Evolutionary conservation across 2,888 invertebrate species (phyloP).

Genomic region (Brachyptera risi): DNA sequence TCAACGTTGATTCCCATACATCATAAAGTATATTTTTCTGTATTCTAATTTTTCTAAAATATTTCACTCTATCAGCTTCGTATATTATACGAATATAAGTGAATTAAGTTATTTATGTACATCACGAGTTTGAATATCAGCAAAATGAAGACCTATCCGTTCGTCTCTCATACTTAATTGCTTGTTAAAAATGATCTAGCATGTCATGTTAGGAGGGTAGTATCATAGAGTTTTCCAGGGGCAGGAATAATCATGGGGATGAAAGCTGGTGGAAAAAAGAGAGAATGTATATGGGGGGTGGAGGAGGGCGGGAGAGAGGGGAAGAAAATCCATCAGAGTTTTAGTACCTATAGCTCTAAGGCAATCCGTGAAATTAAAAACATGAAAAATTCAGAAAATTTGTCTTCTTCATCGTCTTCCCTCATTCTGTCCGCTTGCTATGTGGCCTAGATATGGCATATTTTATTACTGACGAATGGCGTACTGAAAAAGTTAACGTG

Average conservation of each 20-base stretch:
- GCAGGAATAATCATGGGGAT: slow-evolving; percentile 1
- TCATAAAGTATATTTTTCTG: no score
- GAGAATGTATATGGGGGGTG: background rate
- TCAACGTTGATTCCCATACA: no score
- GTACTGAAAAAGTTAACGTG: no score
- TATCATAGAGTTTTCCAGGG: background rate
- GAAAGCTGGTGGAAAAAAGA: background rate
- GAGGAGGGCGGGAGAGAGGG: background rate
- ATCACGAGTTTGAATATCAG: background rate
- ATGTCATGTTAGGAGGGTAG: slow-evolving; percentile 6
- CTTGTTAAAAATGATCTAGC: slow-evolving; percentile 21
- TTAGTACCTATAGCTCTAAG: slow-evolving; percentile 27
- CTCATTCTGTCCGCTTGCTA: no score
- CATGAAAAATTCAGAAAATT: slow-evolving; percentile 30
- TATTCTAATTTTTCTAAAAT: background rate
- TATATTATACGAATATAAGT: no score
- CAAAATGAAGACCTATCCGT: slow-evolving; percentile 4
- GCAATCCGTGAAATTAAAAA: slow-evolving; percentile 33
- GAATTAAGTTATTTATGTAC: background rate
- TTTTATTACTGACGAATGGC: no score
- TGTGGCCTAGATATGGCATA: no score
- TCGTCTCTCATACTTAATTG: slow-evolving; percentile 13
- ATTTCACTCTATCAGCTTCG: background rate
- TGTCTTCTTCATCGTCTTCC: background rate
- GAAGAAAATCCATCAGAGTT: slow-evolving; percentile 24